Base-by-base conservation (phyloP, 1,140 invertebrate genomes). In the Neodiprion virginianus region DNA sequence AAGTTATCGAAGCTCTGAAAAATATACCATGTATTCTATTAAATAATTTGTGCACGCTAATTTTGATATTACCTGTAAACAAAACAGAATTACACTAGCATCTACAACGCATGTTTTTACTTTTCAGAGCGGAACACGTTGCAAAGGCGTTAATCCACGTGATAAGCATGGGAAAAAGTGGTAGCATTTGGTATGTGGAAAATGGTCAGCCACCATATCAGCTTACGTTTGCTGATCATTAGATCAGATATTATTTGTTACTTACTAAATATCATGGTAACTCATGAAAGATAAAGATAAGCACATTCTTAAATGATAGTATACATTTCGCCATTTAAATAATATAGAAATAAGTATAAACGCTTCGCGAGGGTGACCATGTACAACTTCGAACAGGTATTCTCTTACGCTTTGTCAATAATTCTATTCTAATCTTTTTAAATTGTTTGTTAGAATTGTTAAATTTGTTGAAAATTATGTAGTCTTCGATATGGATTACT, bases 171-270 rank as follows among this genome's bases (percentile, higher is more conserved):
- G 93, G 90, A 21, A 90, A 92, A 74, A 94, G 92, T 80, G 93
- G 93, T 21, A 92, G 92, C 5, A 91, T 94, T 17, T 94, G 93
- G 93, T 80, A 93, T 9, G 91, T 94, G 7, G 93, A 94, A 79
- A 92, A 93, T 76, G 90, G 91, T 2, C 90, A 92, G 77, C 89
- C 92, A 1, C 89, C 92, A 1, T 87, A 90, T 78, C 92, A 94
- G 84, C 85, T 92, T 23, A 89, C 85, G 76, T 89, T 88, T 72
- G 78, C 84, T 61, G 83, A 87, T 40, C 77, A 83, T 73, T 84
- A 83, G 53, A 61, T 61, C 11, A 61, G 53, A 61, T 61, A 61
- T 61, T 61, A 17, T 61, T 61, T 17, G 28, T 14, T 61, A 61
- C n/a, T 61, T 4, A 14, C 11, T 61, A 61, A 61, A 61, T 17